Evolutionary conservation across 2,797 vertebrate genomes (phyloP), one percentile per base, ranked within the genome.

Genomic region (Sylvia borin): DNA sequence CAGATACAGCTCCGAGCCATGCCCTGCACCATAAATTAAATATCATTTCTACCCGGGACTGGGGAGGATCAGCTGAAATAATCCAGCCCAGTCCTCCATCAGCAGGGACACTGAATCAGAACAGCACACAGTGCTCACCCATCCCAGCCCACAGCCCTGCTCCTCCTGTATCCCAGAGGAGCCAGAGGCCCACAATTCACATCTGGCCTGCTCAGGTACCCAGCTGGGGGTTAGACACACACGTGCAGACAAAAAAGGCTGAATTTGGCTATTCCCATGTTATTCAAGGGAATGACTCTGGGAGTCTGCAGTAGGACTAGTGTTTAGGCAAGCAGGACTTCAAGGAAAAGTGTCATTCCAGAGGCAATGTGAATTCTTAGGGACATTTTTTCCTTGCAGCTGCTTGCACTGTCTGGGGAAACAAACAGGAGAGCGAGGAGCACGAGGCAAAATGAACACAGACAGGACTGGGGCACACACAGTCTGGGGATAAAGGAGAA

Each of bases 31-130:
- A 47, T 4, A 32, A 66, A 72, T 55, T 53, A 47, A 81, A 70
- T 50, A 48, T 14, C 25, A 32, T 27, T 54, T 34, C 43, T 43
- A 57, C 27, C 27, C 60, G 54, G 53, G 50, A 5, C 48, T 17
- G 51, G 51, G 40, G 12, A 57, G n/a, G 50, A 91, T 90, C 65
- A 66, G 31, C 47, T 85, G 17, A 85, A 91, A 91, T 61, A 74
- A 85, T 74, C 32, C 84, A 54, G 25, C 12, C 31, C 66, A 31
- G 40, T 32, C 14, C 45, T 75, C 48, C 42, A 50, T 29, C 51
- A 65, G 7, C 3, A 2, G 34, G 27, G 51, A 45, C 53, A 24
- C 5, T 76, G 55, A 66, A 79, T 70, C 43, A 66, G 55, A 85
- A 7, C 55, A 79, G 50, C 15, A 40, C 73, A 67, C 36, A 55